phyloP scores from a whole-genome alignment of 35 echinoderm and acorn worm genomes.

The Hemicentrotus pulcherrimus region DNA sequence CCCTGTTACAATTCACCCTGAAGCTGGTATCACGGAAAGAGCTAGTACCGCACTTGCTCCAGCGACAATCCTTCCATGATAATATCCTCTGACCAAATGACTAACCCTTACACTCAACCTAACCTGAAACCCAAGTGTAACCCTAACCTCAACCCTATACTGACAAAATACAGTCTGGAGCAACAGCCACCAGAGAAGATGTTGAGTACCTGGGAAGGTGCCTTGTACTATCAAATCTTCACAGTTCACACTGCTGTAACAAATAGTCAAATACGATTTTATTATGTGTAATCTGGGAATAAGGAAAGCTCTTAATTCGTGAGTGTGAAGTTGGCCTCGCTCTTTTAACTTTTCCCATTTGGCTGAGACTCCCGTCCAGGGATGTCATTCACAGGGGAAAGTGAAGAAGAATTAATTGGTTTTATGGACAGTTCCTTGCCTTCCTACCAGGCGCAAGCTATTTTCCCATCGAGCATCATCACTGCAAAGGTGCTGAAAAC shows the following conservation, averaged over 20 bases:
- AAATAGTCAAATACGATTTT: too few relatives aligned
- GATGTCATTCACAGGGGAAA: not conserved
- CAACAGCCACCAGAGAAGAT: too few relatives aligned
- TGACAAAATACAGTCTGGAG: too few relatives aligned
- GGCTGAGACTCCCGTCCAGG: not conserved
- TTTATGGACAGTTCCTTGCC: not conserved
- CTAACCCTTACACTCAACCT: too few relatives aligned
- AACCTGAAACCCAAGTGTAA: too few relatives aligned
- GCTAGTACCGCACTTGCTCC: not conserved
- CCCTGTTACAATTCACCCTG: not conserved
- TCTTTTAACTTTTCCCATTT: constrained; percentile 1
- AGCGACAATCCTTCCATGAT: too few relatives aligned
- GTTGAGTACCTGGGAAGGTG: too few relatives aligned
- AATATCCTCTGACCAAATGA: too few relatives aligned
- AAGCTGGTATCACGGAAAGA: not conserved
- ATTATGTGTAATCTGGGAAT: too few relatives aligned
- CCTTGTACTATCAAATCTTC: too few relatives aligned
- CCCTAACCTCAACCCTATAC: too few relatives aligned
- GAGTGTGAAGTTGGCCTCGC: not conserved
- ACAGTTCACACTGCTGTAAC: too few relatives aligned
- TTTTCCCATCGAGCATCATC: not conserved
- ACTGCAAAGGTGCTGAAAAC: not conserved
- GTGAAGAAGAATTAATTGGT: constrained; percentile 5
- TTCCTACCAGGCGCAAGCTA: not conserved
- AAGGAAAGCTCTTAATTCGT: not conserved